Evolutionary conservation across 2,113 vertebrate species (phyloP), one percentile per base, ranked within the genome.

Genomic region (Silurus meridionalis): DNA sequence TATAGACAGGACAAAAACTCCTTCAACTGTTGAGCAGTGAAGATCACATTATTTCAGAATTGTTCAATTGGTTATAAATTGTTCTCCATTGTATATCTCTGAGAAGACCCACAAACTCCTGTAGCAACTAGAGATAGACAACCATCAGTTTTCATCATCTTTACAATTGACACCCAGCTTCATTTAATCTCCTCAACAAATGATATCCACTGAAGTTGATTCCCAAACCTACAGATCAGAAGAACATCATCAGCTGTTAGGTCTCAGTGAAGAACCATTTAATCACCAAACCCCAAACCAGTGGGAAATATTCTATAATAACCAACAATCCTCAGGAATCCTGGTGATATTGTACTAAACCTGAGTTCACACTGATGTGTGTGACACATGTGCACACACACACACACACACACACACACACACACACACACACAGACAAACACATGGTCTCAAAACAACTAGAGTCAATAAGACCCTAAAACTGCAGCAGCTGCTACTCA

Each of bases 401-500:
- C 28, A 37, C 28, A 37, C 28, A 37, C 28, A 37, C 28, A 37
- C 28, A 37, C 28, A 37, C 28, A 37, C 28, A 37, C 28, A 37
- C 28, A 37, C 11, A 74, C 13, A 58, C 53, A 60, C 67, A 61
- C 67, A 50, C 13, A 75, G 25, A 9, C 25, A 17, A 37, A 37
- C 28, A 37, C 28, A 37, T 37, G 28, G 52, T 50, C 57, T 74
- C 50, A 52, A 55, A 79, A 67, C 52, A 81, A 28, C 60, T 75
- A 84, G 21, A 72, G 72, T 80, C 82, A 82, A 55, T 23, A 82
- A 75, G 82, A 63, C 60, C 46, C 55, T 85, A 77, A 69, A 50
- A 88, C 84, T 87, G 88, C 64, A 82, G 81, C 88, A 84, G 85
- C 83, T 89, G 88, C 69, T 87, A 71, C 17, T 21, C 85, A 89